phyloP scores from a whole-genome alignment of 2,888 invertebrate species.

The Caenorhabditis sp. region DNA sequence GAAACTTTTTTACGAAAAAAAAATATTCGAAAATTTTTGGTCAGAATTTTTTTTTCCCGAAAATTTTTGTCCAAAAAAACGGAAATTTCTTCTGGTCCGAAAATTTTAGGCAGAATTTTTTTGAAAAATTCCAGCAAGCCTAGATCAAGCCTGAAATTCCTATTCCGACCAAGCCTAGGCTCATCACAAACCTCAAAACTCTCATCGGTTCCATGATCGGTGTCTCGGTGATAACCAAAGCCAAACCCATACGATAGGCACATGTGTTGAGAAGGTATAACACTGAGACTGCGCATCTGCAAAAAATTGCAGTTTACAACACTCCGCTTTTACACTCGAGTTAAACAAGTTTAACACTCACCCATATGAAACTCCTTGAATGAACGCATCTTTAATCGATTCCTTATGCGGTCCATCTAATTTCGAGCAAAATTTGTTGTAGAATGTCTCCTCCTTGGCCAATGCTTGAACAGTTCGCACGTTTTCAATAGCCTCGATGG shows the following conservation, averaged over 20 bases:
- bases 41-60: no score
- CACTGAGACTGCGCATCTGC: constrained; percentile 65
- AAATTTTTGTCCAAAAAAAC: no score
- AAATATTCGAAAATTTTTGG: no score
- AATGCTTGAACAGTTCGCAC: constrained; percentile 73
- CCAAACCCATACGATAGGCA: constrained; percentile 70
- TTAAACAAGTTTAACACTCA: no score
- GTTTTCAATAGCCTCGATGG: constrained; percentile 73
- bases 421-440: constrained; percentile 58
- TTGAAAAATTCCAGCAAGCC: no score
- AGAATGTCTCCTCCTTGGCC: constrained; percentile 71
- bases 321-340: no score
- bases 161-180: no score
- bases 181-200: constrained; percentile 11
- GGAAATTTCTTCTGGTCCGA: no score
- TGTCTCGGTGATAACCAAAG: constrained; percentile 67
- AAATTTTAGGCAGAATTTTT: no score
- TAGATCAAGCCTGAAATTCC: no score
- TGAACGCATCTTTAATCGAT: constrained; percentile 51
- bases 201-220: constrained; percentile 36
- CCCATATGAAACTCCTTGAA: constrained; percentile 58
- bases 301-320: no score
- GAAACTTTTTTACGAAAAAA: no score
- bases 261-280: constrained; percentile 71
- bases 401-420: constrained; percentile 55